Conservation (phyloP, 2,113 vertebrate genomes). For the Plectropomus leopardus region DNA sequence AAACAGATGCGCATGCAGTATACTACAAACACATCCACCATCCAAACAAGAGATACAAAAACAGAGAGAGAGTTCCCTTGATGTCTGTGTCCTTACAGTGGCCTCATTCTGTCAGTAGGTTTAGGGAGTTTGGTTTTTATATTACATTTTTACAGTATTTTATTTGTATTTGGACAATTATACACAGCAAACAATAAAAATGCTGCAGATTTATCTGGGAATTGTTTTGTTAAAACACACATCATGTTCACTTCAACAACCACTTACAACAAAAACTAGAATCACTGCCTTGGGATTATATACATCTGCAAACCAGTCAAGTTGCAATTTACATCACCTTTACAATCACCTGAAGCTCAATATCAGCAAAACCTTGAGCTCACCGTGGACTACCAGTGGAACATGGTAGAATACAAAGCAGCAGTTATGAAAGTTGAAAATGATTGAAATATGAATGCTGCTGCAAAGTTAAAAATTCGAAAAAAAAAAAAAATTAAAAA, state of each 20-base stretch:
- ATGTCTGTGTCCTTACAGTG: background rate
- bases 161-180: background rate
- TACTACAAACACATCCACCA: background rate
- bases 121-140: background rate
- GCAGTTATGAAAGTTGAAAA: too few species aligned
- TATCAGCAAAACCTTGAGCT: too few species aligned
- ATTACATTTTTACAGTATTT: background rate
- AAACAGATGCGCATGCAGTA: conserved; percentile 1
- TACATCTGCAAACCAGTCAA: too few species aligned
- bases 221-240: background rate
- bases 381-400: too few species aligned
- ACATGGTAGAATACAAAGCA: too few species aligned
- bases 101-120: conserved; percentile 22
- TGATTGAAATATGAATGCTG: too few species aligned
- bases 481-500: too few species aligned
- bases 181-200: background rate
- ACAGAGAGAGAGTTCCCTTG: background rate
- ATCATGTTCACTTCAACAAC: background rate
- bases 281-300: too few species aligned
- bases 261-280: background rate
- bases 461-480: too few species aligned
- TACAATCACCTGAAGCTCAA: too few species aligned
- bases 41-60: background rate
- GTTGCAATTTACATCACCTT: too few species aligned
- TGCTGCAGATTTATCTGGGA: background rate